These are phyloP conservation scores for Misgurnus mizolepis DNA, from an alignment of 2,113 vertebrate species.

Conservation along the genomic window DNA sequence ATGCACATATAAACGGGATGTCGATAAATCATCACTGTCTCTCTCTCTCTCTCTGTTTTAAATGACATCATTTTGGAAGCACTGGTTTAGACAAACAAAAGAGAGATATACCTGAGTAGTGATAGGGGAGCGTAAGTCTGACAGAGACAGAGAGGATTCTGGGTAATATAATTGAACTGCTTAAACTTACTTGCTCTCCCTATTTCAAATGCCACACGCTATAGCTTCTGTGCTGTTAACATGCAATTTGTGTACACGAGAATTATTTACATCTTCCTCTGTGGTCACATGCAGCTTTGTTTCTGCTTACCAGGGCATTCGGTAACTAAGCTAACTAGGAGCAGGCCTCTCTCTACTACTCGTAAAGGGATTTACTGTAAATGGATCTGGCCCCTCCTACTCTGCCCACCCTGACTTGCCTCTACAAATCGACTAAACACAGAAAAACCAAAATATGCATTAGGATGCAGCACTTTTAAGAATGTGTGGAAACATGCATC, in stretches of 20 bases:
- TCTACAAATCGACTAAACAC: constrained; percentile 20
- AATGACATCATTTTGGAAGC: constrained; percentile 57
- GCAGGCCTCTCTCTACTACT: constrained; percentile 2
- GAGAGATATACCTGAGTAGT: constrained; percentile 57
- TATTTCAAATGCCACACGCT: not conserved
- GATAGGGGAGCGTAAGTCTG: constrained; percentile 43
- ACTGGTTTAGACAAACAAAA: constrained; percentile 48
- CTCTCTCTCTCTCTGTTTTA: constrained; percentile 21
- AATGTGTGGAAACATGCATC: constrained; percentile 51
- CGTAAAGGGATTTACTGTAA: not conserved
- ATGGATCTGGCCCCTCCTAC: constrained; percentile 8
- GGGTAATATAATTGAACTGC: constrained; percentile 8
- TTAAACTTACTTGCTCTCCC: constrained; percentile 8
- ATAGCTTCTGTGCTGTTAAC: constrained; percentile 19
- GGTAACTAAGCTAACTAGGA: constrained; percentile 8
- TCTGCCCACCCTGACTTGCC: constrained; percentile 20
- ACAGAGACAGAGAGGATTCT: constrained; percentile 39
- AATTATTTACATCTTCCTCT: constrained; percentile 19
- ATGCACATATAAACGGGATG: constrained; percentile 44
- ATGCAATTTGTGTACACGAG: constrained; percentile 20
- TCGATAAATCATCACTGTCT: constrained; percentile 13
- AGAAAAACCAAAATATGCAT: constrained; percentile 45
- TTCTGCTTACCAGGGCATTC: constrained; percentile 14
- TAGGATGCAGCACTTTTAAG: constrained; percentile 47
- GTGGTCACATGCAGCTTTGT: constrained; percentile 11